Percentiles rank a stretch among this genome's conserved stretches.
Conservation (phyloP, 92 coral and sea anemone genomes). For the Micromussa lordhowensis region DNA sequence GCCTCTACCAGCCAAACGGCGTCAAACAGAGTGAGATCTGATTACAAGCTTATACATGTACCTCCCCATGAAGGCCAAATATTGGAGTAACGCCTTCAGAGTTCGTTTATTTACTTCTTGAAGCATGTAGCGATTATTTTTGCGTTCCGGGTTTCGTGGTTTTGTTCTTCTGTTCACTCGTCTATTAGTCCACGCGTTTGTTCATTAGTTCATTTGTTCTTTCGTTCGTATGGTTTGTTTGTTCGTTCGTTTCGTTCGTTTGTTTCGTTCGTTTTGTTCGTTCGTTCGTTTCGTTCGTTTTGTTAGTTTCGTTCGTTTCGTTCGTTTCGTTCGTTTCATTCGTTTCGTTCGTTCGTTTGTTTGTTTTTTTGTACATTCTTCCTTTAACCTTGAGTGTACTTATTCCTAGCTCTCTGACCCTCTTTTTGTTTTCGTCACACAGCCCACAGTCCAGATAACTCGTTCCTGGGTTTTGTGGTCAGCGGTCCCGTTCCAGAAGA, state of each 20-base stretch:
- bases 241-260: no score
- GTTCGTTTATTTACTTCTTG: no score
- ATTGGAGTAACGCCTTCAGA: no score
- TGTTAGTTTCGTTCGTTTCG: background rate
- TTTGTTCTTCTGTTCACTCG: no score
- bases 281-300: background rate
- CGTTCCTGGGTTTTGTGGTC: conserved; percentile 93
- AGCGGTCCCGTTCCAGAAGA: conserved; percentile 58
- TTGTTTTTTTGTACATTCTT: background rate
- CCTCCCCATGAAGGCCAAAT: no score
- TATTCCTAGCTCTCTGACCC: background rate
- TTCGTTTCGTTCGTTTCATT: background rate
- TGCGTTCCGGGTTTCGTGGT: no score
- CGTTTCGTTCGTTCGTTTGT: background rate
- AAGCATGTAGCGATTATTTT: no score
- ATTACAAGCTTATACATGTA: no score
- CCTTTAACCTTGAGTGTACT: background rate
- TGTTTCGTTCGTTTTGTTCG: no score
- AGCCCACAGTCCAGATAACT: conserved; percentile 99
- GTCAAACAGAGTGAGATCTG: no score
- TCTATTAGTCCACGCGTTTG: no score
- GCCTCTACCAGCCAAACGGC: no score
- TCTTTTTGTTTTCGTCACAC: background rate
- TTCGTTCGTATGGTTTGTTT: background rate
- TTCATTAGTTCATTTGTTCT: background rate